Conservation (phyloP, 2,888 invertebrate species). For the Cheilosia impressa region DNA sequence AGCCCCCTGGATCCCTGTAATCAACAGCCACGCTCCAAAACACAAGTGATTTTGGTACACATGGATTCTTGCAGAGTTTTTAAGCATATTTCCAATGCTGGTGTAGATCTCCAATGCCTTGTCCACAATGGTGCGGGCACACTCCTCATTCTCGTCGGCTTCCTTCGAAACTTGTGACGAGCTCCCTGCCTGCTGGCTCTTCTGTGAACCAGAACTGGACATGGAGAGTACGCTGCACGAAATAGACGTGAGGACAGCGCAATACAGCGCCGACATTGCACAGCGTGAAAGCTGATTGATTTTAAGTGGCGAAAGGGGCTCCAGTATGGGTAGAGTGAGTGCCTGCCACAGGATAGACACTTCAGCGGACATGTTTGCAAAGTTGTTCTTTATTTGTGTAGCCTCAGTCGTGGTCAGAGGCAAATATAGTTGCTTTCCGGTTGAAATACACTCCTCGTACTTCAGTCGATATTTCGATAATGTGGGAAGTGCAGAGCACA, state of each 20-base stretch:
- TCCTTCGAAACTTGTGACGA: constrained; percentile 79
- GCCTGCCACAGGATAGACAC: constrained; percentile 91
- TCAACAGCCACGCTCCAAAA: constrained; percentile 94
- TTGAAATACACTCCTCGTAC: constrained; percentile 84
- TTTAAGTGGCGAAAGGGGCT: constrained; percentile 93
- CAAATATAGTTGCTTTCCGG: constrained; percentile 87
- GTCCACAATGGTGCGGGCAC: constrained; percentile 93
- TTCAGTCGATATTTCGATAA: constrained; percentile 85
- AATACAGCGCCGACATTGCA: constrained; percentile 92
- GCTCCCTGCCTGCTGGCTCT: constrained; percentile 78
- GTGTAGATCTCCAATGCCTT: constrained; percentile 94
- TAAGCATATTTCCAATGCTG: constrained; percentile 91
- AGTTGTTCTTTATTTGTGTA: constrained; percentile 87
- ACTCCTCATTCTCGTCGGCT: constrained; percentile 91
- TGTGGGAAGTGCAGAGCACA: constrained; percentile 91
- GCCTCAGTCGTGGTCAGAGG: constrained; percentile 90
- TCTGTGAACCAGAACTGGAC: constrained; percentile 86
- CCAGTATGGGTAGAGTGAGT: constrained; percentile 93
- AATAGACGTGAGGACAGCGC: constrained; percentile 89
- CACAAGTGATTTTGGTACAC: constrained; percentile 95
- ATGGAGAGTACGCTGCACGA: constrained; percentile 86
- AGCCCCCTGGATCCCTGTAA: constrained; percentile 94
- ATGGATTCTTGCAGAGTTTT: constrained; percentile 93
- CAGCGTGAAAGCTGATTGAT: constrained; percentile 92
- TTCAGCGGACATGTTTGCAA: constrained; percentile 92